Base-by-base conservation (phyloP, 2,797 vertebrate genomes). In the Bovichtus variegatus region DNA sequence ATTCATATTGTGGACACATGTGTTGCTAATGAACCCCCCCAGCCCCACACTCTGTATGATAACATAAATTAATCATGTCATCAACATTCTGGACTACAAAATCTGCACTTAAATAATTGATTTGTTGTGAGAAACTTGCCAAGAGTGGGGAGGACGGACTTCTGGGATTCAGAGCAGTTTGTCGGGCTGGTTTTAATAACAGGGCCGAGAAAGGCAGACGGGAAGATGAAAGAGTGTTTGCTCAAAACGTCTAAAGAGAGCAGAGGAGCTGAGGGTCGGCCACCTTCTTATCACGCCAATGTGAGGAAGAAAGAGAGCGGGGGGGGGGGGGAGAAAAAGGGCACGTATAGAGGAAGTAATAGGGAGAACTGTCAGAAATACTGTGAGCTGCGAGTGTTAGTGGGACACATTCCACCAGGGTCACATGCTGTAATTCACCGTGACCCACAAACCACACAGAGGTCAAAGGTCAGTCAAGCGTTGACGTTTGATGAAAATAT, bases 61-160 rank as follows among this genome's bases (percentile, higher is more conserved):
- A 54, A 44, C 84, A 92, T 92, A 49, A 88, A 92, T 91, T 85
- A 92, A 89, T 90, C 47, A 92, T 92, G 62, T 51, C 67, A 68
- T 86, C 81, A 75, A 68, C n/a, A 88, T 81, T 89, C 71, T 82
- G 76, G 64, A 82, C 84, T 84, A 81, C 80, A 90, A 91, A 92
- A 80, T 89, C 81, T 27, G 60, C 50, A 54, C 34, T 54, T 93
- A 34, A 92, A 93, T 94, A 73, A 92, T 94, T 91, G 50, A 94
- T 86, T 59, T 80, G 86, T 82, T 90, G 81, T 74, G 84, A 76
- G 46, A 84, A 80, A 74, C 63, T 34, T 60, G 83, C 63, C 77
- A 13, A 53, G 82, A 84, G 79, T 63, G 10, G 44, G 51, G 71
- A 81, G 59, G 82, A 76, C 10, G 49, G 81, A 84, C 83, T 80